Percentiles rank a stretch among this genome's conserved stretches.
Conservation (phyloP, 2,113 vertebrate genomes). For the Cephalopterus ornatus region DNA sequence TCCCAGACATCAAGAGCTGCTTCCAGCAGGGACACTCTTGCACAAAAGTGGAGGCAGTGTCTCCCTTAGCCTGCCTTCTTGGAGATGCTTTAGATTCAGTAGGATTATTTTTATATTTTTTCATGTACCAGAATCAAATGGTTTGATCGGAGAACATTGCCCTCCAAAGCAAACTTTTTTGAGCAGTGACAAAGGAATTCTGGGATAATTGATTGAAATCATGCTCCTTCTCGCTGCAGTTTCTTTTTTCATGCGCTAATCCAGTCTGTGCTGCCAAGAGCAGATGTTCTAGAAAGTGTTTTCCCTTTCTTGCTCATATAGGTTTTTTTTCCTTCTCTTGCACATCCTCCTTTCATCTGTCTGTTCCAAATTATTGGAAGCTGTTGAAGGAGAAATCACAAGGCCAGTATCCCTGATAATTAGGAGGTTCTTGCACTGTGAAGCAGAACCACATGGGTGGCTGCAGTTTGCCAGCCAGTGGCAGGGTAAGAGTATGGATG, state of each 20-base stretch:
- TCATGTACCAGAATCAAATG: not conserved
- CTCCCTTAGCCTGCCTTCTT: not conserved
- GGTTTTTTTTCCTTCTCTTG: not conserved
- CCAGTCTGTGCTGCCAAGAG: not conserved
- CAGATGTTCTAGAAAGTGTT: not conserved
- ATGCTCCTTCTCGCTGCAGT: not conserved
- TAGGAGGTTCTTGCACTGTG: not conserved
- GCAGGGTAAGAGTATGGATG: not conserved
- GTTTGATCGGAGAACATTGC: not conserved
- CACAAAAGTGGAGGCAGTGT: not conserved
- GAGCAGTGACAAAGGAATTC: not conserved
- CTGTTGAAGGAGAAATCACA: not conserved
- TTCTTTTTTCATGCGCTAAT: not conserved
- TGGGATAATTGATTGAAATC: not conserved
- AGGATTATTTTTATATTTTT: not conserved
- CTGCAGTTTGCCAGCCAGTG: not conserved
- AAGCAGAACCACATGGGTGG: not conserved
- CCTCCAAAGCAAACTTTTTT: not conserved
- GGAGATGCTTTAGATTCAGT: not conserved
- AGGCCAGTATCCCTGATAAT: not conserved
- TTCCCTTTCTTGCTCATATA: not conserved
- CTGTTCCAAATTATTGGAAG: not conserved
- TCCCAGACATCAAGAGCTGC: fast-evolving
- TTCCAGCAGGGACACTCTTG: not conserved
- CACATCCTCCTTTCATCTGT: not conserved